A percentile compares a stretch with the other conserved stretches of the same genome.
Evolutionary conservation across 2,888 invertebrate species (phyloP).

Genomic region (Diachrysia chrysitis): DNA sequence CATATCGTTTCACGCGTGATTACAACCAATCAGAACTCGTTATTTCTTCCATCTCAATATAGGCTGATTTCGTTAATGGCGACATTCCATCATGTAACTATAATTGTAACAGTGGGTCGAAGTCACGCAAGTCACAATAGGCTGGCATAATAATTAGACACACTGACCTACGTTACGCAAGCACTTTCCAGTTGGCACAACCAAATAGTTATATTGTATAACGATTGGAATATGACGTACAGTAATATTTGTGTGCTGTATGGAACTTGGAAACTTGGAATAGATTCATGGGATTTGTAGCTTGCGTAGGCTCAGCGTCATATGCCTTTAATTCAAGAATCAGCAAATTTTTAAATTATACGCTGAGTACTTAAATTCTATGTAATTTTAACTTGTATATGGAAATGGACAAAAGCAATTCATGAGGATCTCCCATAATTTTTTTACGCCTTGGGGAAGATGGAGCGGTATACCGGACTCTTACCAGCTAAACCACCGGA

Average conservation of each 20-base stretch:
- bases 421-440: too few species aligned
- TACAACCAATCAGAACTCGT: conserved; percentile 3
- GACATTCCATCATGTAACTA: conserved; percentile 40
- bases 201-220: conserved; percentile 57
- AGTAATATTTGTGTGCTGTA: conserved; percentile 20
- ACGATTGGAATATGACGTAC: conserved; percentile 39
- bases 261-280: not conserved
- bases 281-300: not conserved
- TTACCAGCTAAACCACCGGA: too few species aligned
- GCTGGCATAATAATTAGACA: conserved; percentile 61
- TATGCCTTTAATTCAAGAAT: too few species aligned
- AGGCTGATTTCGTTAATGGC: conserved; percentile 26
- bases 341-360: too few species aligned
- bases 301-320: too few species aligned
- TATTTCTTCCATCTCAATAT: conserved; percentile 31
- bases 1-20: not conserved
- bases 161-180: conserved; percentile 56
- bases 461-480: too few species aligned
- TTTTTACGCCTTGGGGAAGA: too few species aligned
- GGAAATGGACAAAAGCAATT: too few species aligned
- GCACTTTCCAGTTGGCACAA: conserved; percentile 62
- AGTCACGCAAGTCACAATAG: conserved; percentile 57
- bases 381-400: too few species aligned
- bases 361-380: too few species aligned
- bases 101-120: conserved; percentile 58